Evolutionary conservation across 2,888 invertebrate genomes (phyloP), one percentile per base, ranked within the genome.

Genomic region (Xiphydria camelus): DNA sequence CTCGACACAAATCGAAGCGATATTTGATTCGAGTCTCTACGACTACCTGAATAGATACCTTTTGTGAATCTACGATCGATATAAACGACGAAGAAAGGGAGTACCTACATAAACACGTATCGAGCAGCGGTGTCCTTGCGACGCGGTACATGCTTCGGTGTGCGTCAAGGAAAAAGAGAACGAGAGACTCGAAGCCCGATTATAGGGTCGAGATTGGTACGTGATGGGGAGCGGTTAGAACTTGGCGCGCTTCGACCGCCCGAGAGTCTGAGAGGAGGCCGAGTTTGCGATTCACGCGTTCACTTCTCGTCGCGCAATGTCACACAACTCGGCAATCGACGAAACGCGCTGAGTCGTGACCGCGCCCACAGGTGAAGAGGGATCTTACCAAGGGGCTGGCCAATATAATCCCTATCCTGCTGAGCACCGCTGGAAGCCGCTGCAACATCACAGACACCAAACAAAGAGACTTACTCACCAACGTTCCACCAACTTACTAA

Each of bases 371-470:
- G 63, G 59, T 59, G 62, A 64, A 66, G 61, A 64, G 69, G 64
- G 66, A 61, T 76, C 91, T 91, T 91, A 91, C 91, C 91, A 91
- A 85, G 81, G 91, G 91, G 86, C 89, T 91, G 87, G 91, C 91
- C 88, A 91, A 89, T 85, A 91, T 89, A 82, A 91, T 89, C 87
- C 91, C 91, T 87, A 91, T 91, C 86, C 91, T 88, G 89, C 89
- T 91, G 85, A 91, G 89, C 82, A 91, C 91, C 84, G 91, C 91
- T 83, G 91, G 91, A 83, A 91, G 89, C 83, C 91, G 91, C 91
- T 91, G 91, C 80, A 89, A 75, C 74, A 75, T 73, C 73, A 75
- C 72, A 75, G 73, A 75, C 71, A 74, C 73, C 73, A 75, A 74
- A 74, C 74, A 73, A 74, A 74, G 69, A 74, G 64, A 68, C 74